Conservation (phyloP, 2,888 invertebrate genomes). For the Metacarcinus magister region DNA sequence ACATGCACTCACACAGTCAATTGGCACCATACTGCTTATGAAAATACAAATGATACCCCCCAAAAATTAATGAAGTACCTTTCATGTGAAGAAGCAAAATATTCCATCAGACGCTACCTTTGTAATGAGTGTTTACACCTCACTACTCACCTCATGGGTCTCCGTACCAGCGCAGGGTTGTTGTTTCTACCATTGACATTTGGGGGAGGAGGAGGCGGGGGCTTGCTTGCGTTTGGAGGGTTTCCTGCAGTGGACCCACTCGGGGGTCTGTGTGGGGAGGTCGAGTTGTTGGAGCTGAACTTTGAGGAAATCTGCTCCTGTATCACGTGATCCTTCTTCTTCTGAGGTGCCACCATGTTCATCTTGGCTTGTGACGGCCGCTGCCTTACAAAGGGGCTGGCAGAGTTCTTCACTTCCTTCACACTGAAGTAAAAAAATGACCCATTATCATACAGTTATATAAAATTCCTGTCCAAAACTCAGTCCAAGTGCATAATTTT, state of each 20-base stretch:
- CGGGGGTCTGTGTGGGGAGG: conserved; percentile 75
- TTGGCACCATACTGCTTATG: not conserved
- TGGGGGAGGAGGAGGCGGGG: conserved; percentile 71
- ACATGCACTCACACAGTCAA: too few relatives aligned
- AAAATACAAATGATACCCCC: not conserved
- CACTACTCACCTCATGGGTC: conserved; percentile 74
- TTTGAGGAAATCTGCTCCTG: conserved; percentile 73
- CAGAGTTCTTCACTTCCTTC: conserved; percentile 76
- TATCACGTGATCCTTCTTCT: conserved; percentile 71
- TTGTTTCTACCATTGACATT: conserved; percentile 63
- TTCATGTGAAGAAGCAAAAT: not conserved
- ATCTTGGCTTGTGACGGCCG: conserved; percentile 65
- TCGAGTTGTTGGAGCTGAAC: conserved; percentile 67
- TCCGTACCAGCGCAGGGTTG: conserved; percentile 73
- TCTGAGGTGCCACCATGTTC: conserved; percentile 71
- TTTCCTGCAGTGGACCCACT: not conserved
- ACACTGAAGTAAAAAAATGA: conserved; percentile 66
- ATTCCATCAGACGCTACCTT: not conserved
- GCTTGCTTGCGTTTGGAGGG: conserved; percentile 64
- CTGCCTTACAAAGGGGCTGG: conserved; percentile 67
- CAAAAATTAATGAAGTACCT: not conserved
- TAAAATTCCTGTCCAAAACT: not conserved
- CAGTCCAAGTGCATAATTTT: not conserved
- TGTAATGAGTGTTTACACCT: too few relatives aligned
- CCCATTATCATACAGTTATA: not conserved